A percentile compares a stretch with the other conserved stretches of the same genome.
Evolutionary conservation across 2,888 invertebrate genomes (phyloP).

Genomic region (Melinopterus prodromus): DNA sequence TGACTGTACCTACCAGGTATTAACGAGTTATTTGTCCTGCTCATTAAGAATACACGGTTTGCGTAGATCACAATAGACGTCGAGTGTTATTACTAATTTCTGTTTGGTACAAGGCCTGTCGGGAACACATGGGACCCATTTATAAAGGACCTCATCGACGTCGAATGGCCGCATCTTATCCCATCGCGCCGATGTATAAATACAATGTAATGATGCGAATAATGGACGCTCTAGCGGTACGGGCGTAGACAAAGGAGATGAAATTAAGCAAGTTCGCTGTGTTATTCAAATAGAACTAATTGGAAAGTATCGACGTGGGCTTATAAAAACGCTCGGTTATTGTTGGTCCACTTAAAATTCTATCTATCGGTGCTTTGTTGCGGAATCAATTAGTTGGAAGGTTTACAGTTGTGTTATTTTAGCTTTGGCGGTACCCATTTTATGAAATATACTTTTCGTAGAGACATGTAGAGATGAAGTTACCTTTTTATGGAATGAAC

Average conservation of each 20-base stretch:
- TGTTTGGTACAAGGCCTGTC: background rate
- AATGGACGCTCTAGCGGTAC: background rate
- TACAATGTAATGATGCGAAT: background rate
- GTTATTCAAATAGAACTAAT: background rate
- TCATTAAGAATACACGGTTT: background rate
- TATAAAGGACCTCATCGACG: background rate
- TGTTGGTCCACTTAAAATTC: background rate
- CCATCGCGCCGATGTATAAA: background rate
- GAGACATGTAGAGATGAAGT: too few relatives aligned
- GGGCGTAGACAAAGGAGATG: background rate
- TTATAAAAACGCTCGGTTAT: background rate
- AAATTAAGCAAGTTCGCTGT: background rate
- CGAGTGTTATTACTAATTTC: conserved; percentile 4
- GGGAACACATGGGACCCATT: background rate
- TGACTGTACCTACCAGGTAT: background rate
- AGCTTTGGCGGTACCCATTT: background rate
- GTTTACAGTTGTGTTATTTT: background rate
- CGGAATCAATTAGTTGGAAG: background rate
- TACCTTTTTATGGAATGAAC: too few relatives aligned
- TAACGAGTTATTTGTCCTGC: background rate
- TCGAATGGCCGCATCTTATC: background rate
- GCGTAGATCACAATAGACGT: background rate
- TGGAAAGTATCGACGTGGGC: background rate
- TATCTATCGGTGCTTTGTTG: background rate
- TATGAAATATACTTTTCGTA: background rate